Evolutionary conservation across 2,113 vertebrate genomes (phyloP).

Genomic region (Oophaga pumilio): DNA sequence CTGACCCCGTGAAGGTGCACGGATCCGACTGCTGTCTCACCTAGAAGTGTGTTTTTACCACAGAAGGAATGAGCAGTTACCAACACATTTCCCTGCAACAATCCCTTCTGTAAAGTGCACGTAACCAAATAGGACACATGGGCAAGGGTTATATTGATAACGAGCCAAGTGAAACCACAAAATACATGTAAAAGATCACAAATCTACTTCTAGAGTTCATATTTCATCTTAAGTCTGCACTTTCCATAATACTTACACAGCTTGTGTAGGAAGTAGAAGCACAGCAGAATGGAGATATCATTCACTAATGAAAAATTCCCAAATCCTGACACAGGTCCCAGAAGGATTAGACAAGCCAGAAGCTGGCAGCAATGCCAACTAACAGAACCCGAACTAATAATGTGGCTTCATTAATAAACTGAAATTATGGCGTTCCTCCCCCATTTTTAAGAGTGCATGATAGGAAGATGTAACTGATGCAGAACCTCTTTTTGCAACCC

Average conservation of each 20-base stretch:
- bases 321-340: background rate
- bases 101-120: background rate
- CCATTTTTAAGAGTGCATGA: too few relatives aligned
- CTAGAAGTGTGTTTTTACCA: too few relatives aligned
- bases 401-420: background rate
- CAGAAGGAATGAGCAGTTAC: background rate
- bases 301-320: conserved; percentile 1
- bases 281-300: conserved; percentile 2
- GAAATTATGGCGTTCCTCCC: background rate
- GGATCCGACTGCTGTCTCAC: too few relatives aligned
- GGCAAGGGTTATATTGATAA: background rate
- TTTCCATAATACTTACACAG: conserved; percentile 4
- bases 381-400: background rate
- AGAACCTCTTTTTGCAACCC: too few relatives aligned
- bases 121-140: background rate
- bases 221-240: background rate
- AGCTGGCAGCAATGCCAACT: background rate
- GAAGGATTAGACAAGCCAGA: background rate
- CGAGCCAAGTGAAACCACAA: background rate
- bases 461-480: too few relatives aligned
- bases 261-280: background rate
- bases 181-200: background rate
- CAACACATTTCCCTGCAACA: background rate
- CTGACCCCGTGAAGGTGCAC: too few relatives aligned
- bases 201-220: background rate